phyloP scores from a whole-genome alignment of 2,113 vertebrate genomes.

The Amphiprion percula region DNA sequence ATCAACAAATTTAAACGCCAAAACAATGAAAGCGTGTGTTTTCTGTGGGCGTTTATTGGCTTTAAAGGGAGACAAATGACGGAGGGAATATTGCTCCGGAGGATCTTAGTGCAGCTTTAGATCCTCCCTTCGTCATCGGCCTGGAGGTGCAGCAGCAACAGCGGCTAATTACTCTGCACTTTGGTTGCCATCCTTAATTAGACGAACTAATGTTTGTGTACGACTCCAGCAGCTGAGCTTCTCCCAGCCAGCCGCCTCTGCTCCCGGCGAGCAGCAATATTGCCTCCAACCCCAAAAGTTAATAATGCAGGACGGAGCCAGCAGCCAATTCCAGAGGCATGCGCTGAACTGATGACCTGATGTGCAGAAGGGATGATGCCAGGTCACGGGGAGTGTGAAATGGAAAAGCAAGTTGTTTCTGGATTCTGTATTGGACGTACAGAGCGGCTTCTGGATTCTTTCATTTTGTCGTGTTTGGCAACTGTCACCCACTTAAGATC shows the following conservation, averaged over 20 bases:
- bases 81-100: not conserved
- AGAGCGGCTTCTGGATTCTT: not conserved
- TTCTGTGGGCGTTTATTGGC: not conserved
- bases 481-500: not conserved
- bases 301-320: constrained; percentile 48
- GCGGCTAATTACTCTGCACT: constrained; percentile 54
- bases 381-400: constrained; percentile 32
- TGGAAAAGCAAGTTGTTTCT: constrained; percentile 3
- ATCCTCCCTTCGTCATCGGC: constrained; percentile 5
- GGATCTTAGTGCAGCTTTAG: constrained; percentile 22
- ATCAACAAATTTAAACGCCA: not conserved
- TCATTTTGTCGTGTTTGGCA: constrained; percentile 21
- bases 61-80: constrained; percentile 15
- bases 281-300: constrained; percentile 45
- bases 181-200: constrained; percentile 41
- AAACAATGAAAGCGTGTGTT: constrained; percentile 10
- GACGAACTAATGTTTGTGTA: constrained; percentile 37
- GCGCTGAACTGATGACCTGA: constrained; percentile 60
- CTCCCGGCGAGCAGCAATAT: constrained; percentile 31
- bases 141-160: constrained; percentile 27
- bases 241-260: constrained; percentile 7
- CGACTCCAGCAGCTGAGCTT: constrained; percentile 45
- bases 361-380: constrained; percentile 1
- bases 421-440: not conserved
- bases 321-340: constrained; percentile 49